Base-by-base conservation (phyloP, 2,888 invertebrate species). In the Drosophila limbata region DNA sequence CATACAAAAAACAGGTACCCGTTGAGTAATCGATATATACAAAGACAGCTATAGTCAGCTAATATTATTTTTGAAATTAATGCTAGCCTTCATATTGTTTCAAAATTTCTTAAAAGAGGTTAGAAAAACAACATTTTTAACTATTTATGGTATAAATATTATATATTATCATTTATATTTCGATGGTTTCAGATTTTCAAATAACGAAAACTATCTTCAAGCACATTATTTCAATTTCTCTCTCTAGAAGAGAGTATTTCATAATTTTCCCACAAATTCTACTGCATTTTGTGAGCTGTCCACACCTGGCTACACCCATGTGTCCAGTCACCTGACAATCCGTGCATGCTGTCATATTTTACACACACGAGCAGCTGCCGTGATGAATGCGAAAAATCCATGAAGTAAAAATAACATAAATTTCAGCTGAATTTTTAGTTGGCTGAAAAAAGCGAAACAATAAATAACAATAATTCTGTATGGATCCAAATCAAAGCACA, bases 331-430 rank as follows among this genome's bases (percentile, higher is more conserved):
- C 42, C 33, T 33, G 37, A 21, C 50, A 61, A 6, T 28, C 4
- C 40, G 48, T 8, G 50, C 21, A 13, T 25, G 11, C 56, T 47
- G 52, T 15, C 48, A 39, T 35, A 50, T 55, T 50, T 45, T 35
- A 33, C 47, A n/a, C 48, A 15, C 45, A 52, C 40, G 19, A 44
- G 39, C 9, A 44, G 37, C 61, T 48, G 37, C 48, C 19, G 15
- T 37, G 17, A 15, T 31, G 48, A 19, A 50, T 51, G 56, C 51
- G 53, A 21, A 19, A 45, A 51, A 74, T 50, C 33, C 11, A 33
- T 10, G 4, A 19, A 53, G 60, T 55, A 55, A 45, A 19, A 62
- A 64, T 59, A 50, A 42, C 60, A 67, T 67, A 77, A 52, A 73
- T 66, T 47, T n/a, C 3, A 4, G 9, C 0, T n/a, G 55, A 15